Percentiles rank a stretch among this genome's conserved stretches.
Conservation (phyloP, 2,888 invertebrate genomes). For the Ditylenchus weischeri region DNA sequence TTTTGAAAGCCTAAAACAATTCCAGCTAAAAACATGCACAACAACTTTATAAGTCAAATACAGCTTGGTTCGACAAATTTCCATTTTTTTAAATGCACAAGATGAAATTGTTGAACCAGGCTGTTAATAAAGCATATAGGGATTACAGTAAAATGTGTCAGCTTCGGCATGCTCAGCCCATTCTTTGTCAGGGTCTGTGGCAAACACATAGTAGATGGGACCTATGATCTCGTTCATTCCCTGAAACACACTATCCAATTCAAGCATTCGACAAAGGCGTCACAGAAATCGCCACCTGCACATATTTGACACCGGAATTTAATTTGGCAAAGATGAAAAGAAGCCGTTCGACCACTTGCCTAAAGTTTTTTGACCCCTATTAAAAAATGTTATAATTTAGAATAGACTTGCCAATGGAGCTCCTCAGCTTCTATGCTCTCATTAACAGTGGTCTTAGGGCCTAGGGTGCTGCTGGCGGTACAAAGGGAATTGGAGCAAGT, state of each 20-base stretch:
- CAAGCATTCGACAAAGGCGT: not conserved
- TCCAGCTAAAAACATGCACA: too few species aligned
- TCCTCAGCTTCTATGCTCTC: constrained; percentile 6
- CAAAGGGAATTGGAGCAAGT: too few species aligned
- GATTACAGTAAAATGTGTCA: constrained; percentile 84
- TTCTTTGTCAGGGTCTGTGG: constrained; percentile 77
- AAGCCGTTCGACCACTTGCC: constrained; percentile 74
- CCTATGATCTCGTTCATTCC: constrained; percentile 99
- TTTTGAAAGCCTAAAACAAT: constrained; percentile 72
- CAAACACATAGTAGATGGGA: constrained; percentile 94
- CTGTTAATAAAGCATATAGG: too few species aligned
- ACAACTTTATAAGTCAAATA: too few species aligned
- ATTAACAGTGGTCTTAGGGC: not conserved
- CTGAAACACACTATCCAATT: constrained; percentile 63
- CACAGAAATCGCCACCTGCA: constrained; percentile 60
- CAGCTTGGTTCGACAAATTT: too few species aligned
- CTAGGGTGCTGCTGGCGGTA: not conserved
- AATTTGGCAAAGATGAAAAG: constrained; percentile 94
- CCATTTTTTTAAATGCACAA: too few species aligned
- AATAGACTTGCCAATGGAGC: constrained; percentile 71
- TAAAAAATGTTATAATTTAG: too few species aligned
- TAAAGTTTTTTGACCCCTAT: too few species aligned
- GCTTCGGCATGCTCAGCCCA: constrained; percentile 90
- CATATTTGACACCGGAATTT: constrained; percentile 86
- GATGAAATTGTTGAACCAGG: too few species aligned